Conservation (phyloP, 2,797 vertebrate species). For the Tenualosa thibaudeaui region DNA sequence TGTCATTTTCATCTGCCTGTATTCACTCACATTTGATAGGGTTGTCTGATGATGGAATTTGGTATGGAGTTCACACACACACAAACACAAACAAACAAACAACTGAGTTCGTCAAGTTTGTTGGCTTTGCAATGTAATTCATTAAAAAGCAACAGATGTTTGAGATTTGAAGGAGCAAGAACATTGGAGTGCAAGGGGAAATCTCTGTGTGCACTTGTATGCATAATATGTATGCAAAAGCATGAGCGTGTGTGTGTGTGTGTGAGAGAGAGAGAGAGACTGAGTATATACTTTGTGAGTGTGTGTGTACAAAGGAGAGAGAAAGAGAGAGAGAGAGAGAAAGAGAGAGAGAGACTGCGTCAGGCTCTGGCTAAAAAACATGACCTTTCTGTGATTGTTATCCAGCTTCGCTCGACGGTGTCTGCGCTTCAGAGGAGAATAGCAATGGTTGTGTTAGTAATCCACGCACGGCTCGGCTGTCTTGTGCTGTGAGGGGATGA, state of each 20-base stretch:
- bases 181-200: not conserved
- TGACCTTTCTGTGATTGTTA: constrained; percentile 51
- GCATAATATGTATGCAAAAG: not conserved
- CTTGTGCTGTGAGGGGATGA: constrained; percentile 39
- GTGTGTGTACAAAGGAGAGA: not conserved
- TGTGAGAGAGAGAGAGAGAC: not conserved
- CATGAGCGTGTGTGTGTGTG: not conserved
- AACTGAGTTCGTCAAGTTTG: constrained; percentile 31
- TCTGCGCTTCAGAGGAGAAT: constrained; percentile 37
- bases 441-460: constrained; percentile 49
- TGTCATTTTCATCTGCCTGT: constrained; percentile 37
- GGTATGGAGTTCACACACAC: constrained; percentile 18
- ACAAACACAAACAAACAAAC: constrained; percentile 3
- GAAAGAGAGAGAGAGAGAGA: not conserved
- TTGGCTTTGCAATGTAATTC: constrained; percentile 3
- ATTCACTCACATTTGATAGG: constrained; percentile 30
- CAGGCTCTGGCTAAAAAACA: constrained; percentile 33
- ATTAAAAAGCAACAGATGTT: constrained; percentile 12
- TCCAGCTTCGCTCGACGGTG: constrained; percentile 30
- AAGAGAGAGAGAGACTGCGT: constrained; percentile 4
- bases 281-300: not conserved
- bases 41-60: constrained; percentile 36
- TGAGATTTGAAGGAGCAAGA: constrained; percentile 30
- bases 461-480: constrained; percentile 44
- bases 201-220: not conserved